Evolutionary conservation across 2,113 vertebrate species (phyloP).

Genomic region (Turnix velox): DNA sequence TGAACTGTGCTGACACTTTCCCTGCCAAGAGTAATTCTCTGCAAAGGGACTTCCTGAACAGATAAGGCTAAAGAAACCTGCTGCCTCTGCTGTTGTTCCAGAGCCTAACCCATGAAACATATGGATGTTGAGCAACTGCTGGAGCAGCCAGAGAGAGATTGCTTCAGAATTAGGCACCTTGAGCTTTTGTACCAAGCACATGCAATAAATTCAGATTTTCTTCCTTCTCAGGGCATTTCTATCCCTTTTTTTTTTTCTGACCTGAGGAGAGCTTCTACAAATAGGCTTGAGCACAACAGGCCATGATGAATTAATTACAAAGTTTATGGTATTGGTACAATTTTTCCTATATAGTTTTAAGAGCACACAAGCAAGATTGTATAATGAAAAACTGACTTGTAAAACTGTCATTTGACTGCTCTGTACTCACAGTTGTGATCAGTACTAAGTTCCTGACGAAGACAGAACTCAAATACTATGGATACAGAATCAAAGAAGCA

Average conservation of each 20-base stretch:
- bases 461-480: not conserved
- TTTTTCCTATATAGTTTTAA: not conserved
- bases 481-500: no score
- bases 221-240: not conserved
- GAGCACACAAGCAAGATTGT: not conserved
- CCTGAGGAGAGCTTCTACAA: not conserved
- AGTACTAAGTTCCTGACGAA: not conserved
- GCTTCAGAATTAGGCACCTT: not conserved
- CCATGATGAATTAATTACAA: not conserved
- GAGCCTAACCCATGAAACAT: not conserved
- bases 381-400: not conserved
- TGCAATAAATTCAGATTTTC: not conserved
- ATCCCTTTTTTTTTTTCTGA: not conserved
- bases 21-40: constrained; percentile 56
- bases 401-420: not conserved
- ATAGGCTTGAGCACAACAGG: not conserved
- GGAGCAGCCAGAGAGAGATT: not conserved
- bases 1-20: constrained; percentile 1
- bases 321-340: not conserved
- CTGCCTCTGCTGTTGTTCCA: not conserved
- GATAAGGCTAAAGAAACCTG: constrained; percentile 17
- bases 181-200: not conserved
- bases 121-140: not conserved
- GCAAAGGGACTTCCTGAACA: constrained; percentile 46
- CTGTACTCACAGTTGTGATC: not conserved